Evolutionary conservation across 1,140 invertebrate species (phyloP), one percentile per base, ranked within the genome.

Genomic region (Chrysomallon squamiferum): DNA sequence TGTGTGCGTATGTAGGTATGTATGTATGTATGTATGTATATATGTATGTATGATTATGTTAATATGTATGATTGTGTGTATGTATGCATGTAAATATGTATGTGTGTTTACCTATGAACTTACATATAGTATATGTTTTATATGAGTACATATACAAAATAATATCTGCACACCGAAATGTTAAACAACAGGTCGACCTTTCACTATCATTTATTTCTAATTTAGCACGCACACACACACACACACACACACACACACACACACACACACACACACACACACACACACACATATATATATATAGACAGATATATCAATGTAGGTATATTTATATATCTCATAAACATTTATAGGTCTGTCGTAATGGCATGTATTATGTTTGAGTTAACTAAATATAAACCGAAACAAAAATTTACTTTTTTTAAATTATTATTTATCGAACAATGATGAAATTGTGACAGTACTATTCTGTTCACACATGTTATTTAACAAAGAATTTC

Each of bases 241-340:
- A 41, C 62, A 56, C 38, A 59, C 47, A 57, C 50, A 57, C 33
- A 64, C 50, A 64, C 50, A 57, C 38, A 59, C 27, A 35, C 33
- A 64, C 33, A 38, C 43, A 47, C 43, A 59, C 38, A 59, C 20
- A 59, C 47, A 30, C 50, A 57, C 33, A 43, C 30, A 64, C 33
- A 35, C 41, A 50, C 49, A 50, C 49, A 50, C 49, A 50, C 49
- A 50, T 5, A 50, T 5, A n/a, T n/a, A n/a, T n/a, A n/a, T n/a
- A n/a, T n/a, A n/a, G n/a, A n/a, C n/a, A n/a, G n/a, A n/a, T n/a
- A n/a, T n/a, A n/a, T n/a, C n/a, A n/a, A n/a, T n/a, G n/a, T n/a
- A n/a, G n/a, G n/a, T n/a, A n/a, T n/a, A n/a, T n/a, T n/a, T n/a
- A n/a, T n/a, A n/a, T n/a, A n/a, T n/a, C n/a, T n/a, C n/a, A n/a